Conservation (phyloP, 2,888 invertebrate genomes). For the Temnothorax unifasciatus region DNA sequence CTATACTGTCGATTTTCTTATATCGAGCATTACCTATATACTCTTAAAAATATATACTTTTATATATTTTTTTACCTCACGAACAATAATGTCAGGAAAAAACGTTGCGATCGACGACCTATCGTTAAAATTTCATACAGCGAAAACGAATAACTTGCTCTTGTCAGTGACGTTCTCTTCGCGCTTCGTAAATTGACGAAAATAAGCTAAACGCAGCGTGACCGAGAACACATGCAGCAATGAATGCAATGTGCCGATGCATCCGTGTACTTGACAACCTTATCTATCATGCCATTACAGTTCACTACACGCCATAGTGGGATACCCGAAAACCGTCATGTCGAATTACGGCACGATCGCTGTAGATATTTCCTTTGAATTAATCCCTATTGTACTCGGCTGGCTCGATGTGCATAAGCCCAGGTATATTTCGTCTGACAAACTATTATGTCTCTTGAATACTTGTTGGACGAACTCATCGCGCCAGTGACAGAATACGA, state of each 20-base stretch:
- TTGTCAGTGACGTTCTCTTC: background rate
- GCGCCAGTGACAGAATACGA: background rate
- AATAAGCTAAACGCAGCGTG: conserved; percentile 18
- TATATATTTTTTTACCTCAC: no score
- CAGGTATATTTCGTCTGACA: conserved; percentile 2
- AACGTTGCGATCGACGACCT: background rate
- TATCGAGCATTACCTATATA: background rate
- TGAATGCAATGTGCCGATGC: background rate
- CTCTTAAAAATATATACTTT: background rate
- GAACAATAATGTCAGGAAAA: background rate
- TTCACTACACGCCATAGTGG: conserved; percentile 31
- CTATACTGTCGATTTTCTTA: background rate
- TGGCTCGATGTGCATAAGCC: conserved; percentile 6
- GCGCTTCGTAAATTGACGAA: background rate
- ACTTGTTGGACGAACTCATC: background rate
- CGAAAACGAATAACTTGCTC: background rate
- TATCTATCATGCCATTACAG: conserved; percentile 37
- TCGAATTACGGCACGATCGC: conserved; percentile 40
- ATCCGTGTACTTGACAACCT: conserved; percentile 7
- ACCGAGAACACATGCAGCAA: conserved; percentile 7
- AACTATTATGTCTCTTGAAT: conserved; percentile 25
- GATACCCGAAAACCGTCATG: conserved; percentile 48
- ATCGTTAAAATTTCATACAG: conserved; percentile 13
- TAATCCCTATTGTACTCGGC: conserved; percentile 45
- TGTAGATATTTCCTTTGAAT: conserved; percentile 56